Base-by-base conservation (phyloP, 2,113 vertebrate genomes). In the Sialia sialis region DNA sequence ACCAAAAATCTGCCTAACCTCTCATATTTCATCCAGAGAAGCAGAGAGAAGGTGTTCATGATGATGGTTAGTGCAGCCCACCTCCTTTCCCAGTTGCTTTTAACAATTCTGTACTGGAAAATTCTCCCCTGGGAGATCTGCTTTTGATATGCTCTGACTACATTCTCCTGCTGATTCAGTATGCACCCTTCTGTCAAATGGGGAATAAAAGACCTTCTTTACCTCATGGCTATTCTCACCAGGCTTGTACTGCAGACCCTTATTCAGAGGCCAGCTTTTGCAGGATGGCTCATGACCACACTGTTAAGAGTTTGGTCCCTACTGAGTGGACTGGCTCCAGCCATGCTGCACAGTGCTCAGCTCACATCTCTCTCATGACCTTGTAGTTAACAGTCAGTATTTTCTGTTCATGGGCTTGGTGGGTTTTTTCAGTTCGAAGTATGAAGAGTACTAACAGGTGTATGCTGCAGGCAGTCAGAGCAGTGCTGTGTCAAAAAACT, bases 81-180 rank as follows among this genome's bases (percentile, higher is more conserved):
- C 25, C 63, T 91, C 32, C 32, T 92, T 29, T 59, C 18, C 15
- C 34, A 44, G 38, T 39, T 83, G 30, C 49, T 74, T 48, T 30
- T 79, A 83, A 89, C 58, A 81, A 55, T 43, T 84, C 48, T 59
- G 8, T 59, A 81, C 26, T n/a, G 41, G 44, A 80, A 89, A 60
- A 17, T 38, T 89, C 66, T 43, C 22, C 41, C 38, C 29, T 1
- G 25, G 15, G 51, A 91, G 46, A 80, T 58, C 8, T 63, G 66
- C 17, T 59, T 91, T 84, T 26, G 54, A 48, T 30, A 60, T 0
- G 0, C n/a, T 44, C 49, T 0, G 2, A 62, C 36, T 27, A 64
- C 5, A 13, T 63, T 78, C 25, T 72, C 69, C 55, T 30, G 21
- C 34, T 76, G 10, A 48, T 41, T 87, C 58, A 52, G 66, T 25